A percentile compares a stretch with the other conserved stretches of the same genome.
These are phyloP conservation scores for Sebastes hubbsi DNA, from an alignment of 2,797 vertebrate genomes.

Conservation along the genomic window DNA sequence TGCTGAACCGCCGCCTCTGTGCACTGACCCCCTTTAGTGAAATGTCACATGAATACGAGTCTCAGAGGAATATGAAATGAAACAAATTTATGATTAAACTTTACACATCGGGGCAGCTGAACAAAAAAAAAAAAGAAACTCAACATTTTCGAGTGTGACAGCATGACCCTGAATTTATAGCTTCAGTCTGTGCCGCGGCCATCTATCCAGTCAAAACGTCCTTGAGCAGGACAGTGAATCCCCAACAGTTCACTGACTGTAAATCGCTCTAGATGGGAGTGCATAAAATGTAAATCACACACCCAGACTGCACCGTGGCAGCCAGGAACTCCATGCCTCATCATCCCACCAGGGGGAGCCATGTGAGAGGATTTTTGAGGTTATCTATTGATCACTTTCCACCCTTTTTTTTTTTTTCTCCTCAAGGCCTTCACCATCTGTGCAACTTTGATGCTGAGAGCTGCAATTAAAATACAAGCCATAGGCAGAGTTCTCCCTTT, in stretches of 20 bases:
- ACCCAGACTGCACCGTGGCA: constrained; percentile 1
- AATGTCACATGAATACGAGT: constrained; percentile 22
- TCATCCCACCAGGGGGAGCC: constrained; percentile 72
- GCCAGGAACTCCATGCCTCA: not conserved
- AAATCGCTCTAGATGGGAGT: constrained; percentile 33
- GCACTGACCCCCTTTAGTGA: constrained; percentile 22
- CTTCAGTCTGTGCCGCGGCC: constrained; percentile 10
- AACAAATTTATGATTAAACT: constrained; percentile 56
- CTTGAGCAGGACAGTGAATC: constrained; percentile 63
- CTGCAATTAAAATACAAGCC: constrained; percentile 50
- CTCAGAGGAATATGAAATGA: constrained; percentile 38
- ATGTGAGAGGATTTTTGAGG: constrained; percentile 45
- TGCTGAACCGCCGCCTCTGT: not conserved
- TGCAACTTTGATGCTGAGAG: constrained; percentile 37
- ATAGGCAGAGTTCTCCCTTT: constrained; percentile 53
- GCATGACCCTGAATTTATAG: constrained; percentile 46
- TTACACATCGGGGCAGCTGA: constrained; percentile 20
- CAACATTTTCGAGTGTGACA: constrained; percentile 23
- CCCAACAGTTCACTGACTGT: constrained; percentile 56
- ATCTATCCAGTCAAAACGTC: constrained; percentile 47
- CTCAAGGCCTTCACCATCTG: constrained; percentile 62
- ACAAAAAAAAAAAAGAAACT: not conserved
- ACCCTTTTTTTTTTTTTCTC: constrained; percentile 37
- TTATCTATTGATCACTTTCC: constrained; percentile 57
- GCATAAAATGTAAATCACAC: constrained; percentile 53